These are phyloP conservation scores for Drosophila cracens DNA, from an alignment of 2,888 invertebrate species.

Conservation along the genomic window DNA sequence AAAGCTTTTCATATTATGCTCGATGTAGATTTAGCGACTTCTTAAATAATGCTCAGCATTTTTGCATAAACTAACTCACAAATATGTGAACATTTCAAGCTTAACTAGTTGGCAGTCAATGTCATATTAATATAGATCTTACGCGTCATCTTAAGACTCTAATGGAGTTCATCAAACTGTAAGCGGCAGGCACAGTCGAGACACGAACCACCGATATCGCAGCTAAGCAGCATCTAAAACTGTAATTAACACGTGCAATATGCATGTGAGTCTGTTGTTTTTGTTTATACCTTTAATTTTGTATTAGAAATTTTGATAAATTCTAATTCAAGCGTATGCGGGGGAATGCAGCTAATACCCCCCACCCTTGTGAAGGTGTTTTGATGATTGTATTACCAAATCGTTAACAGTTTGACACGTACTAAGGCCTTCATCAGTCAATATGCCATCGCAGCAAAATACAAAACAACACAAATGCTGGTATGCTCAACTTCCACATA, in stretches of 20 bases:
- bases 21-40: neutral
- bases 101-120: neutral
- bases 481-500: neutral
- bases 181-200: neutral
- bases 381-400: neutral
- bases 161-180: neutral
- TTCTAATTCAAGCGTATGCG: neutral
- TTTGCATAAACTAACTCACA: neutral
- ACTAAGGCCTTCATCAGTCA: neutral
- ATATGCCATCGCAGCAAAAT: neutral
- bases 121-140: neutral
- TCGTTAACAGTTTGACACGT: neutral
- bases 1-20: neutral
- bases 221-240: slow-evolving; percentile 4
- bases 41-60: neutral
- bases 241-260: neutral
- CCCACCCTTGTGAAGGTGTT: no score
- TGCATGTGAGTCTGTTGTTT: neutral
- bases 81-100: neutral
- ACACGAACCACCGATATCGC: slow-evolving; percentile 6
- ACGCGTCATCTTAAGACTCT: neutral
- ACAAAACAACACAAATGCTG: neutral
- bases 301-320: neutral
- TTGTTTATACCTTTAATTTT: no score
- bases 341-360: neutral